Evolutionary conservation across 2,888 invertebrate species (phyloP), one percentile per base, ranked within the genome.

Genomic region (Lissocephala sabroskyi): DNA sequence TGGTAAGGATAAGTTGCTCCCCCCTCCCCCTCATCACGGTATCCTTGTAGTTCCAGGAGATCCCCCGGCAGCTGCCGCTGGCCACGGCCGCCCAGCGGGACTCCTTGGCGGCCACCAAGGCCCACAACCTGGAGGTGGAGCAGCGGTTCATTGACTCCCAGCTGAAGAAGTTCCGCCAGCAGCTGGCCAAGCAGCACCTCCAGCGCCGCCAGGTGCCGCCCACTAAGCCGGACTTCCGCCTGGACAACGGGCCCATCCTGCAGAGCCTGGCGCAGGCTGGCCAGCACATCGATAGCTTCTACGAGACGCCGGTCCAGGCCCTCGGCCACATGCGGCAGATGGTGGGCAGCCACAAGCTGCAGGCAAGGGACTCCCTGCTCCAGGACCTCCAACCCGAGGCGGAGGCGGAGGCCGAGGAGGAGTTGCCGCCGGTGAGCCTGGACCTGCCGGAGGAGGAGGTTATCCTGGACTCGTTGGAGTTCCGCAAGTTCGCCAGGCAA

Each of bases 101-200:
- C 26, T 68, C 68, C 6, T 47, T 80, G 29, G 78, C 78, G 26
- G 65, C 70, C 13, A 80, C 83, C 7, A 79, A 76, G 44, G 64
- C 78, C 0, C 84, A 85, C 45, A 84, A 84, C 49, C 42, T 77
- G 36, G 70, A 73, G 7, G 80, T 85, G 11, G 85, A 85, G 39
- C 64, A 83, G 23, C 83, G 79, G 17, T 83, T 76, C 19, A 78
- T 85, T 2, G 62, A 76, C n/a, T 76, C 82, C 57, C 80, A 85
- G 48, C 50, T 85, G 36, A 64, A 75, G 2, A 82, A 82, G 60
- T 83, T 84, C 29, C 82, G 82, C n/a, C 62, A 64, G 40, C 80
- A 83, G 45, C 40, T 84, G 43, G 70, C 76, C 41, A 75, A 77
- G 10, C 70, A 74, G 26, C 64, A 70, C 11, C 30, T 61, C 3